Evolutionary conservation across 2,113 vertebrate species (phyloP).

Genomic region (Scopus umbretta): DNA sequence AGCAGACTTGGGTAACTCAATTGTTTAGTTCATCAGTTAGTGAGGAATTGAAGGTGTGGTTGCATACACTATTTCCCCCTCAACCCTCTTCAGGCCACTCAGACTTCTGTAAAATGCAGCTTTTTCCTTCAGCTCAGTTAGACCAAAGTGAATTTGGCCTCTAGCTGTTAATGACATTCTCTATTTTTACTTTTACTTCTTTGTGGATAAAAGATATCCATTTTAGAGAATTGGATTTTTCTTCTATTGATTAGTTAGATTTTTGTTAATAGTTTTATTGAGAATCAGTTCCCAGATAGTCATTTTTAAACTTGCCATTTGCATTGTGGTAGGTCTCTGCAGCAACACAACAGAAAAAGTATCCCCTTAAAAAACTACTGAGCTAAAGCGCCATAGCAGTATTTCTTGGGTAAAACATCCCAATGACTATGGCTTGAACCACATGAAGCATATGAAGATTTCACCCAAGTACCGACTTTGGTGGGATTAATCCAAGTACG

Average conservation of each 20-base stretch:
- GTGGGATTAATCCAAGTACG: neutral
- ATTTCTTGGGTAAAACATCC: neutral
- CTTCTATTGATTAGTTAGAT: neutral
- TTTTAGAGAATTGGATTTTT: neutral
- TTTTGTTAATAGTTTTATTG: neutral
- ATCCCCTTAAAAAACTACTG: neutral
- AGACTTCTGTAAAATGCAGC: neutral
- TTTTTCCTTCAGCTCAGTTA: neutral
- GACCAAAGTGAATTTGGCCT: neutral
- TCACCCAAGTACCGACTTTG: neutral
- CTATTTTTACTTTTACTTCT: neutral
- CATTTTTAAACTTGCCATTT: neutral
- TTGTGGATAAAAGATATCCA: neutral
- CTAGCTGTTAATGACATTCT: neutral
- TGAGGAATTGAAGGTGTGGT: neutral
- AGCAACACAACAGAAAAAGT: neutral
- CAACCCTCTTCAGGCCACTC: neutral
- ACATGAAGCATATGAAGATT: neutral
- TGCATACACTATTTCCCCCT: neutral
- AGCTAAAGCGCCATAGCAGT: neutral
- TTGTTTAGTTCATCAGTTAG: neutral
- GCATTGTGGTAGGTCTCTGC: neutral
- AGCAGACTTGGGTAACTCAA: neutral
- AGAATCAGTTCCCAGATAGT: neutral
- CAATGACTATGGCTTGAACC: neutral